Base-by-base conservation (phyloP, 2,113 vertebrate species). In the Microcebus jonahi region DNA sequence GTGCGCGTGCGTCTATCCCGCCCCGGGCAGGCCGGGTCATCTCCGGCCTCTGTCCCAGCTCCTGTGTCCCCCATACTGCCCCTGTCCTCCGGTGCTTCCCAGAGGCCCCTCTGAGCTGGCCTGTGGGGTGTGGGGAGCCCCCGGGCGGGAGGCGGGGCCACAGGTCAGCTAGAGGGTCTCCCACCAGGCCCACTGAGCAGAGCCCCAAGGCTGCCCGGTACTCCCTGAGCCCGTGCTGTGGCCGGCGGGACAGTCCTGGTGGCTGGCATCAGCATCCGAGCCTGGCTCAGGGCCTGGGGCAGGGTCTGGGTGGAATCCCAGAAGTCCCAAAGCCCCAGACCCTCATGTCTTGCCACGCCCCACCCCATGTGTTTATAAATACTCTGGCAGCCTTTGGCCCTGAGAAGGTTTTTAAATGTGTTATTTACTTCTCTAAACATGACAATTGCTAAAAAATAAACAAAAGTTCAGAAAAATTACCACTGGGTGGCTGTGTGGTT, bases 391-490 rank as follows among this genome's bases (percentile, higher is more conserved):
- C 96, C 97, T 98, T 97, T 97, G 97, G 96, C 96, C 97, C 97
- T 59, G 84, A 97, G 92, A 94, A 97, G 97, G 96, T 97, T 98
- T 98, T 98, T 97, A 98, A 98, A 98, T 98, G 98, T 98, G 98
- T 98, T 97, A 97, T 98, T 97, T 98, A 97, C 97, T 97, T 98
- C 97, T 98, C 96, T 97, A 97, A 97, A 96, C 95, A 97, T 86
- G 97, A 97, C 96, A 97, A 96, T 98, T 98, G 97, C 97, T 98
- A 98, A 97, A 98, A 98, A 98, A 98, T 98, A 98, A 98, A 98
- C n/a, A 57, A 94, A 94, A 96, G 65, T 97, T 93, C 91, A 97
- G 97, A 97, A 96, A 97, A 96, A 94, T 57, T 10, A 83, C 50
- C 57, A 63, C 25, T 23, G 17, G 18, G 36, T 80, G 36, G 45